Conservation (phyloP, 2,888 invertebrate genomes). For the Tetrapedia diversipes region DNA sequence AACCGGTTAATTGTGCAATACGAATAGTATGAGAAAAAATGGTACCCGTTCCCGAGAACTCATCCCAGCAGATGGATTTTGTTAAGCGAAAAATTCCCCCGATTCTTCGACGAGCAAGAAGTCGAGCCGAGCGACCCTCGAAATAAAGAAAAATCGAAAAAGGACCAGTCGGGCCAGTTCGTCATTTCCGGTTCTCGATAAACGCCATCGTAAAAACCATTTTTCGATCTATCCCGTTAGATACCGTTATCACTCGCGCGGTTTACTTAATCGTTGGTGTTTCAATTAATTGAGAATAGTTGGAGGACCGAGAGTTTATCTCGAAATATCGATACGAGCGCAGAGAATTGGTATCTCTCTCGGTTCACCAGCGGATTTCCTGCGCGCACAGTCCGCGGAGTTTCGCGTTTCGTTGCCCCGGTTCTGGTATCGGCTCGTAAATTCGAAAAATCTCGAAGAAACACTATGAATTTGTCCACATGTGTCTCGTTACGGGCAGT, state of each 20-base stretch:
- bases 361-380: neutral
- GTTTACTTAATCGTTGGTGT: slow-evolving; percentile 35
- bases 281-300: slow-evolving; percentile 26
- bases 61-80: neutral
- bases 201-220: slow-evolving; percentile 31
- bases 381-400: neutral
- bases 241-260: slow-evolving; percentile 28
- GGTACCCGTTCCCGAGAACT: neutral
- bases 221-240: slow-evolving; percentile 21
- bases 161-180: slow-evolving; percentile 72
- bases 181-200: slow-evolving; percentile 70
- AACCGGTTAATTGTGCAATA: slow-evolving; percentile 32
- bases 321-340: neutral
- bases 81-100: slow-evolving; percentile 6
- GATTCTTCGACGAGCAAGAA: slow-evolving; percentile 39
- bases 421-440: slow-evolving; percentile 13
- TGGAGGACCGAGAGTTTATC: neutral
- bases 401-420: slow-evolving; percentile 15
- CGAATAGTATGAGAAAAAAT: neutral
- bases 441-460: slow-evolving; percentile 34
- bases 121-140: slow-evolving; percentile 49
- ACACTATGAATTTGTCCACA: slow-evolving; percentile 63
- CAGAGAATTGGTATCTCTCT: neutral
- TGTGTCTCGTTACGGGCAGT: slow-evolving; percentile 73
- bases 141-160: slow-evolving; percentile 24